A percentile compares a stretch with the other conserved stretches of the same genome.
phyloP scores from a whole-genome alignment of 2,797 vertebrate genomes.

The Taeniopygia guttata region DNA sequence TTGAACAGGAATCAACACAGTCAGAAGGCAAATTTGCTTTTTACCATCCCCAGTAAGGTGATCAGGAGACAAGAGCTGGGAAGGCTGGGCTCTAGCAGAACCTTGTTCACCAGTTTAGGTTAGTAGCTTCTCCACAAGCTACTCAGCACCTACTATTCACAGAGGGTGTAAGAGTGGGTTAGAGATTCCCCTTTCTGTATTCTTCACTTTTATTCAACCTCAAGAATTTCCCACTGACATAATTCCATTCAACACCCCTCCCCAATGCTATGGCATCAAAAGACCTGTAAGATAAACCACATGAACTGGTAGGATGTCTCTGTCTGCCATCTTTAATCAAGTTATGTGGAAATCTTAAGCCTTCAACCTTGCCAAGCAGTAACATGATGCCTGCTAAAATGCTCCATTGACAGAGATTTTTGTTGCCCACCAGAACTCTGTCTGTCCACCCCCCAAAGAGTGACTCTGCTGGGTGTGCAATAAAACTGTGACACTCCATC shows the following conservation, averaged over 20 bases:
- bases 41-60: rapidly evolving
- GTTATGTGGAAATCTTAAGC: background rate
- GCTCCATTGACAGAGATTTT: background rate
- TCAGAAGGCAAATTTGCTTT: background rate
- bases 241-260: background rate
- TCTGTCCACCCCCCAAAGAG: background rate
- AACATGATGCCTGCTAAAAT: background rate
- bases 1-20: background rate
- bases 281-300: background rate
- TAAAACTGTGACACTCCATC: background rate
- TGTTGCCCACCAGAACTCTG: background rate
- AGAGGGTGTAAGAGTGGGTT: background rate
- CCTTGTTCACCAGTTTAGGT: background rate
- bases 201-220: background rate
- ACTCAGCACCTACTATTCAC: background rate
- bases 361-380: background rate
- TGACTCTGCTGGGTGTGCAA: background rate
- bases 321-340: background rate
- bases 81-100: background rate
- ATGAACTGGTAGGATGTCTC: background rate
- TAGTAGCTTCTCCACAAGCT: background rate
- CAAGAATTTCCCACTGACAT: background rate
- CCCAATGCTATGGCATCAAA: background rate
- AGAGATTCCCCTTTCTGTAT: background rate
- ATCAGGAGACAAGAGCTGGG: background rate